phyloP scores from a whole-genome alignment of 1,140 invertebrate species.

The Eriosoma lanigerum region DNA sequence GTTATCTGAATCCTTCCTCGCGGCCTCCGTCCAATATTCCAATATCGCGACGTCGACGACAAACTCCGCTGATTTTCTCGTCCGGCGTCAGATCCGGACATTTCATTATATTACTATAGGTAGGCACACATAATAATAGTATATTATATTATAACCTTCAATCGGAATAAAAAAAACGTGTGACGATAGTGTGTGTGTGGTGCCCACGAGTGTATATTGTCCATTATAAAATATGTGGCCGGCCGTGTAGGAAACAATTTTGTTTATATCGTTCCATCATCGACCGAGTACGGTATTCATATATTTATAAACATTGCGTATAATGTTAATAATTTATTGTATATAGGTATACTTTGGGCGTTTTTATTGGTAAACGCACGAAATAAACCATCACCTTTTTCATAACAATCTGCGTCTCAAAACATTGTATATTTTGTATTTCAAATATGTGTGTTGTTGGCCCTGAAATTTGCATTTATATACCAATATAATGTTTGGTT shows the following conservation, averaged over 20 bases:
- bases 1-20: slow-evolving; percentile 12
- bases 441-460: not conserved
- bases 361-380: not conserved
- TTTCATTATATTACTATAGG: too few relatives aligned
- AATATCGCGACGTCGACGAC: not conserved
- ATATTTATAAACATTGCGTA: too few relatives aligned
- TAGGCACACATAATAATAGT: too few relatives aligned
- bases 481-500: not conserved
- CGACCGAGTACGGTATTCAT: not conserved
- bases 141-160: slow-evolving; percentile 33
- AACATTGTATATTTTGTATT: too few relatives aligned
- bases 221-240: slow-evolving; percentile 9
- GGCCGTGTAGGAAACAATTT: too few relatives aligned
- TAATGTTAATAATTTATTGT: too few relatives aligned
- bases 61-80: not conserved
- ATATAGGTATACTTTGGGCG: not conserved
- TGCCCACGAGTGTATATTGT: slow-evolving; percentile 1
- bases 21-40: not conserved
- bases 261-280: not conserved
- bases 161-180: not conserved
- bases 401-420: not conserved
- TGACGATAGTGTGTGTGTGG: too few relatives aligned
- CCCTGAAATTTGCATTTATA: not conserved
- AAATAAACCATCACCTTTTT: not conserved
- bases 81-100: slow-evolving; percentile 14